Percentiles rank a stretch among this genome's conserved stretches.
Conservation (phyloP, 64 coral and sea anemone species). For the Hydrozoanthus tunicans region DNA sequence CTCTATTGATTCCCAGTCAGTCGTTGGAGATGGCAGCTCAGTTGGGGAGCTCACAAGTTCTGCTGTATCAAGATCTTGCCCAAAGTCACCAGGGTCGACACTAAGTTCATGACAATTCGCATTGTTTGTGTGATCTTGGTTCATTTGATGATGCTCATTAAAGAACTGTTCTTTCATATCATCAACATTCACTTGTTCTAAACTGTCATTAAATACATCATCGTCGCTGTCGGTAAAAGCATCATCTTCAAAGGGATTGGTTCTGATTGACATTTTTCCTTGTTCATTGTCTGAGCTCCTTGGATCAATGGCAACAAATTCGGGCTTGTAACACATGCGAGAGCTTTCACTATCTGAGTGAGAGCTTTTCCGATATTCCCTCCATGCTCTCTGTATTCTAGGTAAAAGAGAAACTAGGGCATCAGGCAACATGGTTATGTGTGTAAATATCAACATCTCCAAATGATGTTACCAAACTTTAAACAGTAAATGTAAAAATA, state of each 20-base stretch:
- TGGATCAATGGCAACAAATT: conserved; percentile 40
- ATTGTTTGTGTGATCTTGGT: conserved; percentile 11
- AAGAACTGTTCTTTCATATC: conserved; percentile 11
- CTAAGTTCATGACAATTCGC: conserved; percentile 30
- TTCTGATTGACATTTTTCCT: conserved; percentile 66
- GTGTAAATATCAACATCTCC: no score
- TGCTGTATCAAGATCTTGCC: conserved; percentile 43
- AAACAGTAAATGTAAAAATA: no score
- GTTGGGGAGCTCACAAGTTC: conserved; percentile 62
- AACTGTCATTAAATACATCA: conserved; percentile 91
- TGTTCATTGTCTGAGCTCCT: background rate
- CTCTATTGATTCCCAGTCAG: conserved; percentile 95
- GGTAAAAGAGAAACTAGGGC: no score
- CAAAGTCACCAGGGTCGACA: conserved; percentile 40
- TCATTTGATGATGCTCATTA: conserved; percentile 29
- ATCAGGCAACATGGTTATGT: no score
- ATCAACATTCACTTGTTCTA: conserved; percentile 68
- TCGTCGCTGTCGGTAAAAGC: conserved; percentile 36
- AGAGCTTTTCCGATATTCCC: conserved; percentile 62
- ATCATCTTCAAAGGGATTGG: conserved; percentile 79
- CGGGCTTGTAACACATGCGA: conserved; percentile 44
- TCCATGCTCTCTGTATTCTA: conserved; percentile 98
- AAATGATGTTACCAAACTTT: no score
- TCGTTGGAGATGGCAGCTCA: conserved; percentile 86
- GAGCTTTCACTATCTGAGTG: background rate